Evolutionary conservation across 2,797 vertebrate genomes (phyloP), one percentile per base, ranked within the genome.

Genomic region (Stomatorhinus walkeri): DNA sequence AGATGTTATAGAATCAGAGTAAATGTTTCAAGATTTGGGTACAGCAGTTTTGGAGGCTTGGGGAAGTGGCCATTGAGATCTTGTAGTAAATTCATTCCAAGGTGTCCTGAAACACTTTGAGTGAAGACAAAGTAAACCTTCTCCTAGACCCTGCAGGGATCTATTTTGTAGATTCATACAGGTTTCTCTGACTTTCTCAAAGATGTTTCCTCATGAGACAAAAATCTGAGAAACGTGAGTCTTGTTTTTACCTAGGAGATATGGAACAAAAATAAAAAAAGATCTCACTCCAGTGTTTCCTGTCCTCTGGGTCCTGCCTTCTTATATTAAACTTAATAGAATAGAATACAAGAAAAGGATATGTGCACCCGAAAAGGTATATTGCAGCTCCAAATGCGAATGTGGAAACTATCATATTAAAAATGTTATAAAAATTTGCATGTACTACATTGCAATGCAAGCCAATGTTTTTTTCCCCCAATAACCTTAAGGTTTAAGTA

Each of bases 51-150:
- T 43, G 36, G 36, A 79, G 72, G 36, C 16, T 36, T n/a, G 72
- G 72, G 16, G 36, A 79, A 79, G 72, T n/a, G 6, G 72, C 32
- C 36, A 79, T 79, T 79, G 72, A 79, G 72, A 79, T 79, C 72
- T 79, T 79, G 72, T 79, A 79, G 72, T 79, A 79, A 79, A 79
- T 79, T 79, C 72, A 79, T 79, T 79, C 72, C 72, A 79, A 79
- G 72, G 72, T 79, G 72, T 79, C 72, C 72, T 79, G 36, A 79
- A 79, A 79, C 72, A 43, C 72, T 79, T 79, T 79, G 72, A 79
- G 72, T 79, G 32, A 40, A 79, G 72, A 79, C 40, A 79, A 43
- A 79, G 72, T 79, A 79, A 79, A 43, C 72, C 72, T 79, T 79
- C 72, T 79, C 72, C 72, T 40, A 79, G 72, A 16, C 72, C 72